A percentile compares a stretch with the other conserved stretches of the same genome.
These are phyloP conservation scores for Spodoptera frugiperda DNA, from an alignment of 1,140 invertebrate genomes.

Conservation along the genomic window DNA sequence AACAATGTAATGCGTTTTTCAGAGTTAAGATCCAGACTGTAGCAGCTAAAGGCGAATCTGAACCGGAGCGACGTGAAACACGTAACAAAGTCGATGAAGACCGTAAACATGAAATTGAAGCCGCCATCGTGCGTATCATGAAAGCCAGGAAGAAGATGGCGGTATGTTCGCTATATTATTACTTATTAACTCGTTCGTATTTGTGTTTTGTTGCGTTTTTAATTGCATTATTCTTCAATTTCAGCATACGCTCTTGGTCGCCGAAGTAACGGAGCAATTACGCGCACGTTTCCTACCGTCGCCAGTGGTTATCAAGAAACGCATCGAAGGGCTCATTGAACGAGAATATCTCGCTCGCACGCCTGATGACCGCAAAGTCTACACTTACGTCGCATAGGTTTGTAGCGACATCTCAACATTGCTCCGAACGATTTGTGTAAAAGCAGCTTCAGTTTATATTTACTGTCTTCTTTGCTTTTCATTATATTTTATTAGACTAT, in stretches of 20 bases:
- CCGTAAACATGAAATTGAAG: slow-evolving; percentile 99
- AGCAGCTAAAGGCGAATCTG: slow-evolving; percentile 98
- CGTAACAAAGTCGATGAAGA: slow-evolving; percentile 99
- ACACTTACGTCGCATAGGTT: slow-evolving; percentile 96
- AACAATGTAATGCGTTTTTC: slow-evolving; percentile 46
- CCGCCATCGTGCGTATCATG: slow-evolving; percentile 99
- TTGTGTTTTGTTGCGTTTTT: background rate
- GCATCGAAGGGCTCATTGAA: slow-evolving; percentile 99
- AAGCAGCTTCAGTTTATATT: slow-evolving; percentile 43
- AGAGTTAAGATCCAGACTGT: slow-evolving; percentile 98
- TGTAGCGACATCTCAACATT: slow-evolving; percentile 54
- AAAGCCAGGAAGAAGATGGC: slow-evolving; percentile 98
- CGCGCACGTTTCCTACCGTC: slow-evolving; percentile 98
- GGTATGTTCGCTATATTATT: slow-evolving; percentile 83
- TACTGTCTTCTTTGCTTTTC: slow-evolving; percentile 47
- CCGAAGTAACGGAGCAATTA: slow-evolving; percentile 99
- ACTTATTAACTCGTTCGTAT: too few relatives aligned
- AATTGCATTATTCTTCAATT: slow-evolving; percentile 2
- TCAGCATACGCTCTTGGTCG: slow-evolving; percentile 97
- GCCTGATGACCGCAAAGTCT: slow-evolving; percentile 97
- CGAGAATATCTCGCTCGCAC: slow-evolving; percentile 99
- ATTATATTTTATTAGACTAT: slow-evolving; percentile 44
- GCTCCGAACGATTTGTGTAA: slow-evolving; percentile 37
- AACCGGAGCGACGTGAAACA: slow-evolving; percentile 99
- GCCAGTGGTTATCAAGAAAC: slow-evolving; percentile 99